A percentile compares a stretch with the other conserved stretches of the same genome.
Evolutionary conservation across 1,140 invertebrate species (phyloP).

Genomic region (Cryptotermes secundus): DNA sequence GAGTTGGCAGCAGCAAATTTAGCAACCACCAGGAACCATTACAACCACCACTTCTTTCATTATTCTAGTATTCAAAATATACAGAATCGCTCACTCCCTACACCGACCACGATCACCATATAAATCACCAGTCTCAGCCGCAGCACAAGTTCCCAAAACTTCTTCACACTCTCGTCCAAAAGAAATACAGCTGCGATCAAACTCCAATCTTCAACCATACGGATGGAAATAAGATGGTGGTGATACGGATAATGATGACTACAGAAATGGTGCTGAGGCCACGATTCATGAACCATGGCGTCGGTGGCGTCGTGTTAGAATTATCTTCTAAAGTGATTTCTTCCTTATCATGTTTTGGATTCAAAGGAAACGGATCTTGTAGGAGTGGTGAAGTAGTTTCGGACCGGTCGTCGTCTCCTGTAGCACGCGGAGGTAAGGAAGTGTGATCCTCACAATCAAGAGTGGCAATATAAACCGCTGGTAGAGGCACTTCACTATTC

Average conservation of each 20-base stretch:
- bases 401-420: not conserved
- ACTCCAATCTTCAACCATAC: not conserved
- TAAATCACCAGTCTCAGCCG: not conserved
- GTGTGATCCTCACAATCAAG: not conserved
- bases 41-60: not conserved
- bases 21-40: not conserved
- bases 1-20: constrained; percentile 8
- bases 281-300: not conserved
- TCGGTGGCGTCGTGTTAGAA: not conserved
- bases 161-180: no score
- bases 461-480: not conserved
- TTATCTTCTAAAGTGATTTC: not conserved
- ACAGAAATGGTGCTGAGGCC: not conserved
- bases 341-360: not conserved
- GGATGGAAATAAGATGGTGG: not conserved
- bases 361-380: not conserved
- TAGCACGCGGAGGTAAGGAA: not conserved
- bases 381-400: not conserved
- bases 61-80: not conserved
- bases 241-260: not conserved
- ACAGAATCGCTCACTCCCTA: not conserved
- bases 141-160: not conserved
- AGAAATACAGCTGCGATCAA: not conserved
- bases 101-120: not conserved
- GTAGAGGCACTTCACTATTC: not conserved